A percentile compares a stretch with the other conserved stretches of the same genome.
phyloP scores from a whole-genome alignment of 2,797 vertebrate genomes.

The Pangasius larnaudii region DNA sequence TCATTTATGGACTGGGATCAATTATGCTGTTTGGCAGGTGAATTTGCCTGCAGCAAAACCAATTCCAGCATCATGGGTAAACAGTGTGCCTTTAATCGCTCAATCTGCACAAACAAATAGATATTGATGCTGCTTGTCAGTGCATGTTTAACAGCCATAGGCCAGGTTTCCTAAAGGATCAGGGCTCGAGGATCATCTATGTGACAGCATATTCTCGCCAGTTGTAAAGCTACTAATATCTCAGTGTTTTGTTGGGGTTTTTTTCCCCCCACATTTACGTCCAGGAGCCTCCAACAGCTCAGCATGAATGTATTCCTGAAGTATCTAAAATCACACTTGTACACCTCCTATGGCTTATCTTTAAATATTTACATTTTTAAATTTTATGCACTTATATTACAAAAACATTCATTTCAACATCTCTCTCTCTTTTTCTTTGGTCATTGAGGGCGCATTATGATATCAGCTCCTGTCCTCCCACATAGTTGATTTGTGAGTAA shows the following conservation, averaged over 20 bases:
- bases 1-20: slow-evolving; percentile 55
- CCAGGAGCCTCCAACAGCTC: slow-evolving; percentile 23
- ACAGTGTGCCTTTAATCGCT: slow-evolving; percentile 58
- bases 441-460: slow-evolving; percentile 46
- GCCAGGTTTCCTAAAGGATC: slow-evolving; percentile 7
- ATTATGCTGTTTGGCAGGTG: slow-evolving; percentile 51
- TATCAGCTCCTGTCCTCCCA: slow-evolving; percentile 40
- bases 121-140: slow-evolving; percentile 66
- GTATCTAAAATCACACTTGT: neutral
- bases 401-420: slow-evolving; percentile 5
- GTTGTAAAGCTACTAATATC: neutral
- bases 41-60: slow-evolving; percentile 52
- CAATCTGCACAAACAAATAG: slow-evolving; percentile 64
- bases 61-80: slow-evolving; percentile 61
- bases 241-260: neutral
- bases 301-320: slow-evolving; percentile 5
- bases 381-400: neutral
- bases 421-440: slow-evolving; percentile 15
- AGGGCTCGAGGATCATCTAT: neutral
- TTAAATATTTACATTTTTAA: slow-evolving; percentile 5
- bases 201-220: neutral
- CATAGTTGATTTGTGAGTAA: slow-evolving; percentile 76
- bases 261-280: neutral
- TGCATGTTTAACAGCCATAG: slow-evolving; percentile 55
- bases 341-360: neutral